A percentile compares a stretch with the other conserved stretches of the same genome.
Evolutionary conservation across 2,888 invertebrate species (phyloP).

Genomic region (Tipula helvola): DNA sequence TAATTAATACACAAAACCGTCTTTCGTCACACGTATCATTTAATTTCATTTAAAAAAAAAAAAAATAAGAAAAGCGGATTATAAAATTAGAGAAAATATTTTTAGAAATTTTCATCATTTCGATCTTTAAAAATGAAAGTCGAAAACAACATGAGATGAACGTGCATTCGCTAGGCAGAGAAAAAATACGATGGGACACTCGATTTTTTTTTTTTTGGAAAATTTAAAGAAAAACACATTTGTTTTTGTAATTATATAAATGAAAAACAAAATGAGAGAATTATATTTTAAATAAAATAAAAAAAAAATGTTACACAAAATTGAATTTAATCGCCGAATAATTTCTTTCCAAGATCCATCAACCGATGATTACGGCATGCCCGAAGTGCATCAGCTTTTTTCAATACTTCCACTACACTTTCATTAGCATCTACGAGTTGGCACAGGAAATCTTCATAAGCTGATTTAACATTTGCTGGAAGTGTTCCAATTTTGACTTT

Average conservation of each 20-base stretch:
- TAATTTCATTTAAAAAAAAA: neutral
- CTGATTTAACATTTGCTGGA: conserved; percentile 73
- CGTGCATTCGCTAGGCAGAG: neutral
- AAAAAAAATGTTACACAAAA: neutral
- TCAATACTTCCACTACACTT: conserved; percentile 59
- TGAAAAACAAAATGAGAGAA: conserved; percentile 4
- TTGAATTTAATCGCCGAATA: conserved; percentile 65
- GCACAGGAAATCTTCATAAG: conserved; percentile 81
- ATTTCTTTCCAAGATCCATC: conserved; percentile 79
- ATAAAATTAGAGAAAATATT: neutral
- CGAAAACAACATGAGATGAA: neutral
- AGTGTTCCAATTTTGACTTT: conserved; percentile 74
- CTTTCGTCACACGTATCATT: neutral
- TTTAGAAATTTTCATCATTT: neutral
- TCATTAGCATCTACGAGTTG: conserved; percentile 71
- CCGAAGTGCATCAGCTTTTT: conserved; percentile 68
- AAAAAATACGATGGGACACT: neutral
- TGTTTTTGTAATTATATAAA: neutral
- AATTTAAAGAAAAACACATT: neutral
- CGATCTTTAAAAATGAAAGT: neutral
- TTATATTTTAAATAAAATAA: neutral
- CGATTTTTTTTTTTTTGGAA: neutral
- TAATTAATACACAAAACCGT: neutral
- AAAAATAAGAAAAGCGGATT: neutral
- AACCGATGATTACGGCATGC: conserved; percentile 77